These are phyloP conservation scores for Microplitis demolitor DNA, from an alignment of 1,140 invertebrate species.

Conservation along the genomic window DNA sequence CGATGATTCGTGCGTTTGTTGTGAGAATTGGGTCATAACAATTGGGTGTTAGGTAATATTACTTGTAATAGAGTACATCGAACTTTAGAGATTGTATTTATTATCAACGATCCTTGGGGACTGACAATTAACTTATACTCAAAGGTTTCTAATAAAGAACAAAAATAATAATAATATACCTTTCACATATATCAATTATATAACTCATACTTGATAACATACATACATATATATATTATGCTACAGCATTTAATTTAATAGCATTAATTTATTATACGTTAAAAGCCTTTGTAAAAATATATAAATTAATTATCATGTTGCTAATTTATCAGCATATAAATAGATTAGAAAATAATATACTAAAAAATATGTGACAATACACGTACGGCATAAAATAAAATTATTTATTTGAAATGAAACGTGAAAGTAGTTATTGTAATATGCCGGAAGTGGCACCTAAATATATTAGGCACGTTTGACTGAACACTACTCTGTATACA, in stretches of 20 bases:
- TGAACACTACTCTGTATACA: background rate
- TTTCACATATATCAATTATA: background rate
- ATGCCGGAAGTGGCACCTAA: slow-evolving; percentile 46
- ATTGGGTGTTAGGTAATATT: slow-evolving; percentile 39
- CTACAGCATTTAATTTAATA: too few relatives aligned
- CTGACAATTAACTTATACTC: slow-evolving; percentile 14
- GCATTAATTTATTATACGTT: too few relatives aligned
- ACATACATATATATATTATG: background rate
- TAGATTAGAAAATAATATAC: background rate
- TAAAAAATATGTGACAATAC: too few relatives aligned
- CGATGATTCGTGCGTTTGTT: slow-evolving; percentile 26
- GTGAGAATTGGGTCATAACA: slow-evolving; percentile 45
- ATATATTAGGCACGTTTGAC: slow-evolving; percentile 10
- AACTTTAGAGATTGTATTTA: slow-evolving; percentile 3
- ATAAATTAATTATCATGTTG: background rate
- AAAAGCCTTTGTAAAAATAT: too few relatives aligned
- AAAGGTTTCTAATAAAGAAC: background rate
- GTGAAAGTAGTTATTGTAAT: slow-evolving; percentile 56
- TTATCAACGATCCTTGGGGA: background rate
- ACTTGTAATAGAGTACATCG: slow-evolving; percentile 12
- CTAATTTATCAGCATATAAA: background rate
- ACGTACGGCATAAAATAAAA: background rate
- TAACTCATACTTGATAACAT: background rate
- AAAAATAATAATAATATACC: background rate
- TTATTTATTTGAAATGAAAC: slow-evolving; percentile 42